These are phyloP conservation scores for Esox masquinongy DNA, from an alignment of 2,797 vertebrate species.

Conservation along the genomic window DNA sequence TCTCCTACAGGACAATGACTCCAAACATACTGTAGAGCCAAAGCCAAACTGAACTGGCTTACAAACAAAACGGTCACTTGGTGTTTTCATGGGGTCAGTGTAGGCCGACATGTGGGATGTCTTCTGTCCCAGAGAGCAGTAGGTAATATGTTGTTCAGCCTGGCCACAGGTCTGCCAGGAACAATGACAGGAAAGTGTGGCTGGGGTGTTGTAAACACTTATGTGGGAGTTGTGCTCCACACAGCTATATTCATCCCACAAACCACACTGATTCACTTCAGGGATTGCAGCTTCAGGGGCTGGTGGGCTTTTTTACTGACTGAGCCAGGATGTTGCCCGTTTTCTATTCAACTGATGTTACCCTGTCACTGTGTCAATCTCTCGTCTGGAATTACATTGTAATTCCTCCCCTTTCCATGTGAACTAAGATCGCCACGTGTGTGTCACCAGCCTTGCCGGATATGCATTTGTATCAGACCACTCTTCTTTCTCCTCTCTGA, in stretches of 20 bases:
- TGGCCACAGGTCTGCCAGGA: constrained; percentile 58
- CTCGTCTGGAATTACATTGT: neutral
- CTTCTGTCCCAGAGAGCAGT: constrained; percentile 15
- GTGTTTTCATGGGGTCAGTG: constrained; percentile 13
- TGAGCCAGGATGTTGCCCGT: constrained; percentile 49
- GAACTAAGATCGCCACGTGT: neutral
- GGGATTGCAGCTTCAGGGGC: constrained; percentile 62
- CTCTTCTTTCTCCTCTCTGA: neutral
- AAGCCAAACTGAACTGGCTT: too few relatives aligned
- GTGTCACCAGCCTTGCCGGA: neutral
- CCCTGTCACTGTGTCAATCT: neutral
- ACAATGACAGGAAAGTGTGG: constrained; percentile 74
- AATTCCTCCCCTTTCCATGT: neutral
- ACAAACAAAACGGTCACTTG: too few relatives aligned
- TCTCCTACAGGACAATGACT: too few relatives aligned
- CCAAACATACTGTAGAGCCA: too few relatives aligned
- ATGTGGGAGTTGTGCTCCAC: constrained; percentile 12
- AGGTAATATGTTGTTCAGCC: constrained; percentile 43
- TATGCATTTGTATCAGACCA: neutral
- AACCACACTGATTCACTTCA: constrained; percentile 64
- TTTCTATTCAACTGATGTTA: neutral
- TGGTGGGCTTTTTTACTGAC: constrained; percentile 26
- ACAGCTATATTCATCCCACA: constrained; percentile 49
- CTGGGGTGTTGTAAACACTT: constrained; percentile 55
- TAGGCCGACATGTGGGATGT: constrained; percentile 14